phyloP scores from a whole-genome alignment of 2,113 vertebrate genomes.

The Heliornis fulica region DNA sequence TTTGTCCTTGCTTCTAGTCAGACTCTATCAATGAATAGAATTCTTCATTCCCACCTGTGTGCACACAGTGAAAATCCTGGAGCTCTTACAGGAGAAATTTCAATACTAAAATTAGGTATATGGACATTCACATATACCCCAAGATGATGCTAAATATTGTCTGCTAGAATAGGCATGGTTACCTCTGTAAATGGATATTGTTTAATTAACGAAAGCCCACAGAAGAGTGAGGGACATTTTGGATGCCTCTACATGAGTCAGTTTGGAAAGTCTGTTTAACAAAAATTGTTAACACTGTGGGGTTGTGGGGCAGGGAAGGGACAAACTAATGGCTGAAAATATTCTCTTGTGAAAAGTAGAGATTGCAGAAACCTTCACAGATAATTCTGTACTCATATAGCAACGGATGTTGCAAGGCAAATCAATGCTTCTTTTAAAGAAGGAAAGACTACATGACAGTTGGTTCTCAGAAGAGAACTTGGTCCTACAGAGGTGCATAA shows the following conservation, averaged over 20 bases:
- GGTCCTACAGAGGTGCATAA: not conserved
- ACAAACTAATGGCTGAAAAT: not conserved
- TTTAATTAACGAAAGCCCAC: not conserved
- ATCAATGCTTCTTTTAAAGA: not conserved
- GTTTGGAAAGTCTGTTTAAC: not conserved
- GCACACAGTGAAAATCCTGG: not conserved
- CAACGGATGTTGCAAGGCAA: not conserved
- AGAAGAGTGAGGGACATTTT: not conserved
- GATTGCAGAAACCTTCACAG: not conserved
- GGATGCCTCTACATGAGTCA: not conserved
- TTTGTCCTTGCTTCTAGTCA: not conserved
- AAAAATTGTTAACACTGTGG: not conserved
- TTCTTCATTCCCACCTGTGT: not conserved
- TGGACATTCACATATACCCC: not conserved
- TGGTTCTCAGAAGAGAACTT: not conserved
- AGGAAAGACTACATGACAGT: not conserved
- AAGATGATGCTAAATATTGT: not conserved
- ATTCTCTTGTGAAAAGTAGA: not conserved
- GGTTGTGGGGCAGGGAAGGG: fast-evolving
- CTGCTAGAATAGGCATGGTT: not conserved
- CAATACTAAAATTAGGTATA: not conserved
- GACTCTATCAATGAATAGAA: not conserved
- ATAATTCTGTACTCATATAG: not conserved
- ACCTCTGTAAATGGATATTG: not conserved
- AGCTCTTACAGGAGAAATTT: not conserved